phyloP scores from a whole-genome alignment of 2,888 invertebrate species.

The Pterostichus madidus region DNA sequence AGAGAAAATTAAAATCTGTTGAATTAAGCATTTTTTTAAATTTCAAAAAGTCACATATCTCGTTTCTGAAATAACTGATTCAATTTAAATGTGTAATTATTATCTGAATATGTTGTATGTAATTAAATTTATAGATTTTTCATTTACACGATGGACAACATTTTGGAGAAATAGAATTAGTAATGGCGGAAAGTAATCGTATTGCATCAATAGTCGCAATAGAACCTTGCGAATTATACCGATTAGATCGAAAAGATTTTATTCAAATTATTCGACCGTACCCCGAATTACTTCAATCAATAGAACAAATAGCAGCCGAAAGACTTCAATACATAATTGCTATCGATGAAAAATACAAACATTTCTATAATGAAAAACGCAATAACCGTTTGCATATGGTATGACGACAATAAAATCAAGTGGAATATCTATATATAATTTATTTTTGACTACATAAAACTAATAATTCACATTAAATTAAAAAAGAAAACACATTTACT shows the following conservation, averaged over 20 bases:
- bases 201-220: slow-evolving; percentile 76
- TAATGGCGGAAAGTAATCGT: slow-evolving; percentile 74
- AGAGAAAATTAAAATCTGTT: no score
- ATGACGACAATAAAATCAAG: slow-evolving; percentile 1
- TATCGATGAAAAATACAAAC: slow-evolving; percentile 74
- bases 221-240: slow-evolving; percentile 76
- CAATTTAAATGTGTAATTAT: no score
- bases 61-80: no score
- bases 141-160: slow-evolving; percentile 81
- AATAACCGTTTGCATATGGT: slow-evolving; percentile 12
- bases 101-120: neutral
- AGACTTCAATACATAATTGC: slow-evolving; percentile 78
- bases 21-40: no score
- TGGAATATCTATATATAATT: slow-evolving; percentile 44
- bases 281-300: slow-evolving; percentile 76
- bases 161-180: slow-evolving; percentile 78
- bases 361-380: slow-evolving; percentile 61
- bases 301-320: slow-evolving; percentile 77
- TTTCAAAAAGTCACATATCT: no score
- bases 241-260: slow-evolving; percentile 76
- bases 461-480: slow-evolving; percentile 35
- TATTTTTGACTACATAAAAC: slow-evolving; percentile 41
- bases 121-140: slow-evolving; percentile 74
- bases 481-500: slow-evolving; percentile 24
- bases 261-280: slow-evolving; percentile 76